Base-by-base conservation (phyloP, 2,797 vertebrate genomes). In the Paguma larvata region DNA sequence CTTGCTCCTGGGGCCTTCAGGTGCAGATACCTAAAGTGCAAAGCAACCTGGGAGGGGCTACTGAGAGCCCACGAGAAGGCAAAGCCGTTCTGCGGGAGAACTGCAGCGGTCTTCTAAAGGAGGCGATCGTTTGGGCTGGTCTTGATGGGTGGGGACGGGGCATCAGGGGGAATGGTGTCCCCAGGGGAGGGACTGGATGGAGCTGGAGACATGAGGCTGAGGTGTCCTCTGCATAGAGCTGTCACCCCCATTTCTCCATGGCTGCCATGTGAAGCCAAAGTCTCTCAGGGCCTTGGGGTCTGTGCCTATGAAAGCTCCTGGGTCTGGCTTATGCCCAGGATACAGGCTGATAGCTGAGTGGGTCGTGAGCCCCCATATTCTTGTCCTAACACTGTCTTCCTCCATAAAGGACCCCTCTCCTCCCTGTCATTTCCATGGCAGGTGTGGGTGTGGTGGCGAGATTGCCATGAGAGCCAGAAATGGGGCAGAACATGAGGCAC, bases 1-100 rank as follows among this genome's bases (percentile, higher is more conserved):
- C 59, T 78, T 51, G 34, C n/a, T 2, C 8, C 21, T 0, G 1
- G n/a, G 41, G 70, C 4, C 11, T 8, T 21, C 41, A 16, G 13
- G 23, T 4, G 0, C 63, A 85, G 41, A 85, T 2, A 38, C 44
- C 32, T 70, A 34, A 73, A 30, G 46, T 6, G 12, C 19, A 13
- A 63, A 38, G 34, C n/a, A 82, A 18, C 46, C 0, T 2, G 15
- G 73, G 23, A 9, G 7, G 38, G 41, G 44, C 7, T 16, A 4
- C 15, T 1, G 2, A 41, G 72, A 73, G 18, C 44, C 4, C 2
- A 48, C 27, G 25, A 11, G 32, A 41, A 68, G 18, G 59, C 38
- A 73, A 62, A 23, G 56, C 30, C 6, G 8, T 73, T 53, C 14
- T 46, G 23, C 25, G 34, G 30, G 68, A 32, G 34, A 30, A 77